These are phyloP conservation scores for Hydroisotoma schaefferi DNA, from an alignment of 2,888 invertebrate genomes.

Conservation along the genomic window DNA sequence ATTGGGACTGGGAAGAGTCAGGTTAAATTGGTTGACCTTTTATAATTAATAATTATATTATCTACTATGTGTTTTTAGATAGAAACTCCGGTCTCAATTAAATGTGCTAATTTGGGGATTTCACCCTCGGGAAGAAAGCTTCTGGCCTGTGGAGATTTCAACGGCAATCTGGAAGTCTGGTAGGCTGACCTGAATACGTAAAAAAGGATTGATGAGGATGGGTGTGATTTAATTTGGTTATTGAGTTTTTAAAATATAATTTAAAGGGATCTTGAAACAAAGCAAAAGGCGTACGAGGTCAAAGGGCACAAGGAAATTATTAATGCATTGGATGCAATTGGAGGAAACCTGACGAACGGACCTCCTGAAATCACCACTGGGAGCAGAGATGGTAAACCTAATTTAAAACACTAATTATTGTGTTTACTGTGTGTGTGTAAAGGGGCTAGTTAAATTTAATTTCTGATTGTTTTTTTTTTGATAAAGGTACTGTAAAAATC, in stretches of 20 bases:
- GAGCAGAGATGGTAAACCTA: conserved; percentile 81
- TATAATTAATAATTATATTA: not conserved
- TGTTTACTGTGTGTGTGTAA: not conserved
- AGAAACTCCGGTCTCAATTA: conserved; percentile 78
- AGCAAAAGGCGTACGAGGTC: conserved; percentile 71
- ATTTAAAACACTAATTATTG: conserved; percentile 10
- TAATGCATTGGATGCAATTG: conserved; percentile 86
- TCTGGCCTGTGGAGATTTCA: conserved; percentile 87
- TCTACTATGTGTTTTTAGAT: conserved; percentile 53
- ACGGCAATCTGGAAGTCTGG: conserved; percentile 79
- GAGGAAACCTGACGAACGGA: conserved; percentile 75
- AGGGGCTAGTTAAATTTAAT: not conserved
- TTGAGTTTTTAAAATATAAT: not conserved
- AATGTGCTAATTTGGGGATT: conserved; percentile 88
- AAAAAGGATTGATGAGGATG: not conserved
- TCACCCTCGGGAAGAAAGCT: conserved; percentile 73
- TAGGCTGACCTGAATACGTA: conserved; percentile 50
- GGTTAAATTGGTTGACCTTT: not conserved
- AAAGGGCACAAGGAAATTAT: conserved; percentile 80
- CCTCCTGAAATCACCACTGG: conserved; percentile 95
- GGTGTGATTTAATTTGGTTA: not conserved
- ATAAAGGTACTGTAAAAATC: conserved; percentile 75
- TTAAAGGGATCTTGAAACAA: conserved; percentile 73
- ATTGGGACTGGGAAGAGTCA: not conserved
- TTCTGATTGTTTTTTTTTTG: conserved; percentile 6